Evolutionary conservation across 2,113 vertebrate species (phyloP).

Genomic region (Triplophysa dalaica): DNA sequence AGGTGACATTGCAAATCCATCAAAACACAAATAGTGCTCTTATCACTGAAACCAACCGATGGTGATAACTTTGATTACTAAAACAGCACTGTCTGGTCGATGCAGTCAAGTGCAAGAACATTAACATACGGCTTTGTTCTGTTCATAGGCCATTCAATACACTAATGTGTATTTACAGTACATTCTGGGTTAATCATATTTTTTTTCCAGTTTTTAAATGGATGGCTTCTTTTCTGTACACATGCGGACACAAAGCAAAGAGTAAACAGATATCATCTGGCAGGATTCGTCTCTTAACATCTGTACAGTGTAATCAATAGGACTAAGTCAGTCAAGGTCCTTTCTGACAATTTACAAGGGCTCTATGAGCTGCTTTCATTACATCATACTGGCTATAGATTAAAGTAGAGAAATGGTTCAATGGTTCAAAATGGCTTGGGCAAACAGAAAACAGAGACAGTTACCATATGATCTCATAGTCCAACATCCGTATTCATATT

Average conservation of each 20-base stretch:
- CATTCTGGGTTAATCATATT: too few relatives aligned
- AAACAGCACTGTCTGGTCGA: background rate
- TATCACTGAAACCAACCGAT: background rate
- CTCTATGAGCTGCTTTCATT: background rate
- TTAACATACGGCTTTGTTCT: too few relatives aligned
- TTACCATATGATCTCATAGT: too few relatives aligned
- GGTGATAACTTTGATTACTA: background rate
- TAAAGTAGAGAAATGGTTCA: background rate
- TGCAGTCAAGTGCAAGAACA: background rate
- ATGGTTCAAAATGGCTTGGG: background rate
- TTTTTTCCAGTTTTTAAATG: background rate
- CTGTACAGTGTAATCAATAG: constrained; percentile 27
- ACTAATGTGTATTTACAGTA: too few relatives aligned
- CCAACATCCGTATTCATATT: too few relatives aligned
- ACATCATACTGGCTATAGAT: background rate
- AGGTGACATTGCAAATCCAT: background rate
- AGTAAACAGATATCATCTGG: background rate
- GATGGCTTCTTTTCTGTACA: background rate
- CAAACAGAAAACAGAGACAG: background rate
- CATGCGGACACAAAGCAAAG: background rate
- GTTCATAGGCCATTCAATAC: too few relatives aligned
- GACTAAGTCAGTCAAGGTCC: background rate
- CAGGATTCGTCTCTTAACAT: constrained; percentile 19
- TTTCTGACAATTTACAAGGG: constrained; percentile 1
- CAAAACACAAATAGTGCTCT: constrained; percentile 7